Evolutionary conservation across 2,888 invertebrate species (phyloP).

Genomic region (Dryocosmus kuriphilus): DNA sequence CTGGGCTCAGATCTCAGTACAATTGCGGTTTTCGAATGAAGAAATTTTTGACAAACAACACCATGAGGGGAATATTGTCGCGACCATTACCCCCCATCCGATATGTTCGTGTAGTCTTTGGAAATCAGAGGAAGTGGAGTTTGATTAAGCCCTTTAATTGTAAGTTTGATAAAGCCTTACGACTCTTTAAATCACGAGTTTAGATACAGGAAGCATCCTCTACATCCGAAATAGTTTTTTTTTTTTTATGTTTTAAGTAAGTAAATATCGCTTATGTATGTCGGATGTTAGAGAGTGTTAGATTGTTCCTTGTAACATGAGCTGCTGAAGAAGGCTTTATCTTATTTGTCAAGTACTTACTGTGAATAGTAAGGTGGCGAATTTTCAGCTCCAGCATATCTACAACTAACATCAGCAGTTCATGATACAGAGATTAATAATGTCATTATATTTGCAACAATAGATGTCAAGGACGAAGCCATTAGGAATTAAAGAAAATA

Average conservation of each 20-base stretch:
- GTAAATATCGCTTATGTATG: background rate
- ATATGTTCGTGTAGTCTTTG: constrained; percentile 36
- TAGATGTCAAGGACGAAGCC: constrained; percentile 16
- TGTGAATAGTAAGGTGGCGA: constrained; percentile 40
- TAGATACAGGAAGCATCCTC: constrained; percentile 35
- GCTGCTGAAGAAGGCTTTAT: constrained; percentile 40
- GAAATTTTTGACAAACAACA: constrained; percentile 26
- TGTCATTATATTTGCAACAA: constrained; percentile 8
- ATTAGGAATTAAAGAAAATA: background rate
- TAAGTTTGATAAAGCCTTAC: constrained; percentile 32
- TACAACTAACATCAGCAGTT: constrained; percentile 41
- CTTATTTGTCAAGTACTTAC: constrained; percentile 40
- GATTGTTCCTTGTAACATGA: constrained; percentile 38
- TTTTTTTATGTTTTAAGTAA: background rate
- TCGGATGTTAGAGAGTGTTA: constrained; percentile 38
- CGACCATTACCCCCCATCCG: constrained; percentile 13
- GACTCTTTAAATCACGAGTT: constrained; percentile 4
- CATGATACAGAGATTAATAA: constrained; percentile 40
- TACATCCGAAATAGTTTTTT: constrained; percentile 10
- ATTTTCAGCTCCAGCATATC: constrained; percentile 41
- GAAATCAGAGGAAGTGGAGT: constrained; percentile 38
- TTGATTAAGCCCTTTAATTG: constrained; percentile 35
- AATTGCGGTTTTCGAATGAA: constrained; percentile 21
- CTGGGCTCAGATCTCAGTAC: constrained; percentile 1
- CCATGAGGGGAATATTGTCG: constrained; percentile 36